These are phyloP conservation scores for Oxyruncus cristatus DNA, from an alignment of 2,113 vertebrate species.

Conservation along the genomic window DNA sequence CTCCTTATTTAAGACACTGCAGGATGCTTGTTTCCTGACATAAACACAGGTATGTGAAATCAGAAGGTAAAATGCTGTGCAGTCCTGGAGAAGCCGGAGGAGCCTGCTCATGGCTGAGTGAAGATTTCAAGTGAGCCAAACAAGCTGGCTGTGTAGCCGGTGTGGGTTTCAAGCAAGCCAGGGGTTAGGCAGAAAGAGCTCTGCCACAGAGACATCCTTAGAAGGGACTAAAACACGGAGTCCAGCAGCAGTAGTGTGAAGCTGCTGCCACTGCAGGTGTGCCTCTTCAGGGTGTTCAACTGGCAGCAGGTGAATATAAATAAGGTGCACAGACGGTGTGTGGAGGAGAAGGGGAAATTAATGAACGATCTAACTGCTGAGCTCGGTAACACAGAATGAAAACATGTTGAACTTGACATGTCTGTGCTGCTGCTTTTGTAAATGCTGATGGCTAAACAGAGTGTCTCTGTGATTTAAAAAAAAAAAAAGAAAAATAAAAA, in stretches of 20 bases:
- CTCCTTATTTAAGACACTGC: neutral
- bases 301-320: slow-evolving; percentile 48
- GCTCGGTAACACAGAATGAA: neutral
- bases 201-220: neutral
- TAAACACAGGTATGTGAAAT: neutral
- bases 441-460: slow-evolving; percentile 12
- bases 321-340: neutral
- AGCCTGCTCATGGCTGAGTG: neutral
- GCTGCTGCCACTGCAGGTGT: slow-evolving; percentile 27
- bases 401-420: slow-evolving; percentile 53
- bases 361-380: slow-evolving; percentile 37
- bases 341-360: slow-evolving; percentile 14
- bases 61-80: neutral
- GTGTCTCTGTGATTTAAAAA: neutral
- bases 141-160: neutral
- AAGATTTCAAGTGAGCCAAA: neutral
- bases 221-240: neutral
- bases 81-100: neutral
- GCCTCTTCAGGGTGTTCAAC: neutral
- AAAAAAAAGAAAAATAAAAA: neutral
- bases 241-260: neutral
- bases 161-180: neutral
- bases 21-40: neutral
- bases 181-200: neutral
- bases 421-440: slow-evolving; percentile 21